Evolutionary conservation across 2,888 invertebrate genomes (phyloP), one percentile per base, ranked within the genome.

Genomic region (Erynnis tages): DNA sequence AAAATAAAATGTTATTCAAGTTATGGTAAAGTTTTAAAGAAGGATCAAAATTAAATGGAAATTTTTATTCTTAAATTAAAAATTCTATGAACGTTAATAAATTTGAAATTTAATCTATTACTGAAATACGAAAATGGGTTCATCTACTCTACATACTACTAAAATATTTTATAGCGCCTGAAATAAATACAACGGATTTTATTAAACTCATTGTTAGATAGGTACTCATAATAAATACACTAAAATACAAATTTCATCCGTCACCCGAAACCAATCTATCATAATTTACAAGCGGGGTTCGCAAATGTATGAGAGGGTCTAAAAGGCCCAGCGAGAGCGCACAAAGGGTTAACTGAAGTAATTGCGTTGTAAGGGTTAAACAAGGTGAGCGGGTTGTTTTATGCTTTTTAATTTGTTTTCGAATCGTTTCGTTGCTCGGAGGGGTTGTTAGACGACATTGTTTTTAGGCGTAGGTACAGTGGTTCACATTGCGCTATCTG

Each of bases 351-450:
- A 79, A 79, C 55, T 45, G 55, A 62, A 73, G 83, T 83, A 82
- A 85, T 82, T 77, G 63, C 67, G 58, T 65, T 66, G 59, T 67
- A 65, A 74, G 82, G 85, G 83, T 84, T 83, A 81, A 80, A 73
- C 71, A 74, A 71, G 76, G 76, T 71, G 73, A 72, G 67, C 67
- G 66, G 66, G 67, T 67, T 77, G 83, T 83, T 87, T 83, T 84
- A 81, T 80, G 79, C 73, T 74, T 78, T 84, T 79, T 84, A 86
- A 87, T 87, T 84, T 85, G 85, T 82, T 81, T 78, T 70, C 60
- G 56, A 65, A 71, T 72, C n/a, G n/a, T n/a, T n/a, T 64, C 66
- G 65, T 61, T 64, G 59, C 58, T 59, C 64, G 21, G 69, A 60
- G 65, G 61, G 55, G 45, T 53, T 45, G 53, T 46, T 46, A 53